phyloP scores from a whole-genome alignment of 1,140 invertebrate genomes.

The Hestina assimilis region DNA sequence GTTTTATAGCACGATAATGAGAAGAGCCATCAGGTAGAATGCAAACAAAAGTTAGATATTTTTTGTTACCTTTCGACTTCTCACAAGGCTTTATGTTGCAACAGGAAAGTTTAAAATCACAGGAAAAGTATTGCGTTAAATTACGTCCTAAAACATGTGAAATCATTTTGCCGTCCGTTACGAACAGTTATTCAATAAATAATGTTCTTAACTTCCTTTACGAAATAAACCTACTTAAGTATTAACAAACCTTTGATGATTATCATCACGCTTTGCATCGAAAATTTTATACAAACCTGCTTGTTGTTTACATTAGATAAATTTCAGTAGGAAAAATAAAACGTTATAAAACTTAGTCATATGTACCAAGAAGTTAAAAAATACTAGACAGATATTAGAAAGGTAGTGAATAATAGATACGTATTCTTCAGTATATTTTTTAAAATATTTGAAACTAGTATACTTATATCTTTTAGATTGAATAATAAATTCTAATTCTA shows the following conservation, averaged over 20 bases:
- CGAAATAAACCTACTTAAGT: slow-evolving; percentile 27
- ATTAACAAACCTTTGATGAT: slow-evolving; percentile 17
- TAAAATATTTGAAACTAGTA: too few species aligned
- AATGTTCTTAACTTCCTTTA: slow-evolving; percentile 27
- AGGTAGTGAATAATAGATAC: too few species aligned
- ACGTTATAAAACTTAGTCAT: neutral
- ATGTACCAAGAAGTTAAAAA: too few species aligned
- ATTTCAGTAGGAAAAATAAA: neutral
- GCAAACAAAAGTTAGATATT: neutral
- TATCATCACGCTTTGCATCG: neutral
- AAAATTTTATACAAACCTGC: neutral
- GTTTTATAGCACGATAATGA: neutral
- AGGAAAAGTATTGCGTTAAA: slow-evolving; percentile 27
- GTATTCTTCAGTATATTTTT: too few species aligned
- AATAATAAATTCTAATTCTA: too few species aligned
- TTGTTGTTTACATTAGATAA: neutral
- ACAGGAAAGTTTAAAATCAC: slow-evolving; percentile 18
- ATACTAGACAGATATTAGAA: too few species aligned
- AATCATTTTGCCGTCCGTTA: slow-evolving; percentile 29
- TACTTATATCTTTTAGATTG: too few species aligned
- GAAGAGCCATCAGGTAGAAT: slow-evolving; percentile 4
- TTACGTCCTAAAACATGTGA: slow-evolving; percentile 31
- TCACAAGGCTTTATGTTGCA: slow-evolving; percentile 2
- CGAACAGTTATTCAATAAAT: slow-evolving; percentile 30
- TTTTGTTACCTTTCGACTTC: neutral